Evolutionary conservation across 2,888 invertebrate species (phyloP), one percentile per base, ranked within the genome.

Genomic region (Scaptomyza reducta): DNA sequence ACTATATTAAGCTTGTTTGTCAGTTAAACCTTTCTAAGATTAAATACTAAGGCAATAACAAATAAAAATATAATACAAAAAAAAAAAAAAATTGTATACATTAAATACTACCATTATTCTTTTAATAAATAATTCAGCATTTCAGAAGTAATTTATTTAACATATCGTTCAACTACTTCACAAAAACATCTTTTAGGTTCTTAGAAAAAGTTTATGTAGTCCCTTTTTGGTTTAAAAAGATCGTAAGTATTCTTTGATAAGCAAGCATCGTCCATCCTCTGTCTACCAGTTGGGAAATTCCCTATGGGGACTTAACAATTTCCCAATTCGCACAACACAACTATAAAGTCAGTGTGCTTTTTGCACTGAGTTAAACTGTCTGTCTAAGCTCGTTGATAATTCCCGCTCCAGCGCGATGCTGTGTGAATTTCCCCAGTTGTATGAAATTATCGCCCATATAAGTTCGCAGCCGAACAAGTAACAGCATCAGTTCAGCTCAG

Each of bases 401-500:
- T 22, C 14, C 14, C 13, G 18, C 27, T 22, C n/a, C n/a, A 18
- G 9, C 10, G 53, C 42, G 9, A 1, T 3, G 27, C 16, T 31
- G 11, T 65, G 66, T 65, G 44, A 29, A 66, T 40, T 66, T 66
- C n/a, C 55, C 50, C 54, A 44, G 44, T 7, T 14, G 7, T 1
- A 9, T 10, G 13, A 6, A 14, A 3, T 3, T 2, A 2, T 9
- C 40, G 13, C n/a, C 14, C 38, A 61, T 72, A 72, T 74, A 72
- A 73, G 54, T 33, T 31, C 35, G 54, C 0, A 27, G 35, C 22
- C 6, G 42, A 29, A 6, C 29, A 1, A 11, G 14, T n/a, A 29
- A 40, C 31, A 27, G 53, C 63, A 74, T 73, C 63, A 74, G 68
- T 68, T 68, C 35, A 56, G 54, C 11, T 14, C 38, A 33, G 61